Conservation (phyloP, 2,113 vertebrate species). For the Misgurnus anguillicaudatus region DNA sequence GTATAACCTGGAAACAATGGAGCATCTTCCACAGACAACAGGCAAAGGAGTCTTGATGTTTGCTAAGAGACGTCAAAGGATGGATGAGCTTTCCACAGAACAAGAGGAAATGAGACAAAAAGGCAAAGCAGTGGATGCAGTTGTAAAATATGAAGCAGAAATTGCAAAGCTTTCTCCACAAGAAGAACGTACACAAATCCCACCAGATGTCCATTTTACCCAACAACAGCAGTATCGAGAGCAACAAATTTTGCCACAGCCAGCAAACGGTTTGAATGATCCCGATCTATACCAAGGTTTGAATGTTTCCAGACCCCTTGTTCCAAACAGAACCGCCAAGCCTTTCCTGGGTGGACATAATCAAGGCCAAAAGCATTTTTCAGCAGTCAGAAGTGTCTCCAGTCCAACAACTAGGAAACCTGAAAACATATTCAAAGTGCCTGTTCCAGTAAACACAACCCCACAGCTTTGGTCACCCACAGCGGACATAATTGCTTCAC, state of each 20-base stretch:
- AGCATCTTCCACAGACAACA: slow-evolving; percentile 83
- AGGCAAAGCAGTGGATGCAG: slow-evolving; percentile 65
- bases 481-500: slow-evolving; percentile 88
- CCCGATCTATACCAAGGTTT: slow-evolving; percentile 61
- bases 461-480: slow-evolving; percentile 78
- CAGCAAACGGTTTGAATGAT: slow-evolving; percentile 73
- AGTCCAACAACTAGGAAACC: slow-evolving; percentile 74
- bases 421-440: slow-evolving; percentile 76
- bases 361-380: slow-evolving; percentile 70
- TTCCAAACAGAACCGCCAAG: slow-evolving; percentile 87
- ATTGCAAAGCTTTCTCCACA: slow-evolving; percentile 48
- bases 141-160: slow-evolving; percentile 58
- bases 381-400: slow-evolving; percentile 62
- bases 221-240: slow-evolving; percentile 59
- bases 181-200: slow-evolving; percentile 59
- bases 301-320: slow-evolving; percentile 67
- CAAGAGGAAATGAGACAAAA: slow-evolving; percentile 81
- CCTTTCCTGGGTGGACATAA: slow-evolving; percentile 81
- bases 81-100: slow-evolving; percentile 87
- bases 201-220: slow-evolving; percentile 63
- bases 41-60: slow-evolving; percentile 97
- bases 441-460: slow-evolving; percentile 64
- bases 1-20: slow-evolving; percentile 78
- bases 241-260: slow-evolving; percentile 47
- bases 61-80: slow-evolving; percentile 86